Conservation (phyloP, 2,113 vertebrate species). For the Ovis aries region ARS-UI_Ramb_v3.0 NC_056055.1:106535501-106536000, state of each 20-base stretch:
- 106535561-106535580: neutral
- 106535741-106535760: neutral
- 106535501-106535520: constrained; percentile 2
- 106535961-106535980: neutral
- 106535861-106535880: neutral
- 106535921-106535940: neutral
- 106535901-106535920: neutral
- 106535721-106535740: neutral
- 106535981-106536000: neutral
- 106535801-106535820: neutral
- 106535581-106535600: neutral
- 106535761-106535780: neutral
- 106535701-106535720: neutral
- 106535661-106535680: neutral
- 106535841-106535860: neutral
- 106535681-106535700: neutral
- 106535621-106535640: neutral
- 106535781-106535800: neutral
- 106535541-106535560: neutral
- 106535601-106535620: neutral
- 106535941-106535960: neutral
- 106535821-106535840: neutral
- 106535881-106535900: neutral
- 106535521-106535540: neutral
- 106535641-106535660: neutral